These are phyloP conservation scores for Dinocampus coccinellae DNA, from an alignment of 2,888 invertebrate genomes.

Conservation along the genomic window DNA sequence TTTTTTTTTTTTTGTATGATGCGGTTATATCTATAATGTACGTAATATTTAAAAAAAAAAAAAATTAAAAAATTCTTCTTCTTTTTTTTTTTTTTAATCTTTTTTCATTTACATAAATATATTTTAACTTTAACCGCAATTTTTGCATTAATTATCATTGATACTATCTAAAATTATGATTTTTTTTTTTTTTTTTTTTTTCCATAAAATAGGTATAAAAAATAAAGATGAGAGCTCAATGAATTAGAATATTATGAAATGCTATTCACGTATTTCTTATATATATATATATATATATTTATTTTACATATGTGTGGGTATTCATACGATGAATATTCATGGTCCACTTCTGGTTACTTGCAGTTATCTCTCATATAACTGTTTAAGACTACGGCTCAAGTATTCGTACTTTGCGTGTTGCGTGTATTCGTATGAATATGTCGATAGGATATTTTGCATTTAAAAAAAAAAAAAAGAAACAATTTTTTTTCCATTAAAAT, in stretches of 20 bases:
- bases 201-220: background rate
- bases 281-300: too few relatives aligned
- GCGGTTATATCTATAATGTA: background rate
- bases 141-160: background rate
- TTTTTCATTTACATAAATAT: background rate
- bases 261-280: slow-evolving; percentile 28
- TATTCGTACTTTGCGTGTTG: background rate
- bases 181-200: background rate
- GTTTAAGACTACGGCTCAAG: slow-evolving; percentile 26
- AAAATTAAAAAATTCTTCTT: too few relatives aligned
- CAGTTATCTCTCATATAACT: slow-evolving; percentile 33
- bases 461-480: too few relatives aligned
- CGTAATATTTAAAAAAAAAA: background rate
- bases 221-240: background rate
- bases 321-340: slow-evolving; percentile 34
- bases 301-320: background rate
- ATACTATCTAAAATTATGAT: background rate
- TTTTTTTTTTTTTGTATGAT: background rate
- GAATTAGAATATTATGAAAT: slow-evolving; percentile 33
- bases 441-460: slow-evolving; percentile 24
- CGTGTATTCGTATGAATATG: background rate
- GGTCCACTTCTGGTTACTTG: slow-evolving; percentile 31
- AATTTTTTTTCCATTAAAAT: too few relatives aligned
- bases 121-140: background rate
- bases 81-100: too few relatives aligned